These are phyloP conservation scores for Anas flavirostris DNA, from an alignment of 2,797 vertebrate species.

Conservation along the genomic window DNA sequence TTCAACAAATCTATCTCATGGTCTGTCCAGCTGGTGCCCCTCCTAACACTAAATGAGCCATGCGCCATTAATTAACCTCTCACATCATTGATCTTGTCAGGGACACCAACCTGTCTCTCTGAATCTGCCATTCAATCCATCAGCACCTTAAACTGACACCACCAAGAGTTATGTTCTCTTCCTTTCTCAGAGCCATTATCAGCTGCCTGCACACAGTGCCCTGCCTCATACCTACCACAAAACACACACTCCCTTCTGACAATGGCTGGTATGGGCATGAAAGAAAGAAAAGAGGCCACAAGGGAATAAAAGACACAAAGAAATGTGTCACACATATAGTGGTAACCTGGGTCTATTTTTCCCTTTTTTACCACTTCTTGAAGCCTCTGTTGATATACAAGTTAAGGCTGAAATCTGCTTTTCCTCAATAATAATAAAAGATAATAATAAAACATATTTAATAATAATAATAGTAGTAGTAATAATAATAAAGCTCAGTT, in stretches of 20 bases:
- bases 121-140: conserved; percentile 21
- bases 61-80: conserved; percentile 37
- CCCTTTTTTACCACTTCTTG: neutral
- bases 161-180: neutral
- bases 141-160: conserved; percentile 5
- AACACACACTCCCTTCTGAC: neutral
- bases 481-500: neutral
- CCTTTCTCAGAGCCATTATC: neutral
- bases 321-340: neutral
- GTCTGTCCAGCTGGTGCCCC: neutral
- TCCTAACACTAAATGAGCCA: neutral
- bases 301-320: neutral
- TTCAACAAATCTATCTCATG: neutral
- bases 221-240: neutral
- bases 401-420: neutral
- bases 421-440: neutral
- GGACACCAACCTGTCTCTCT: neutral
- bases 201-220: neutral
- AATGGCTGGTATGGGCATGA: neutral
- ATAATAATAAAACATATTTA: neutral
- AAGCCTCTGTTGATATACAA: neutral
- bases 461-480: neutral
- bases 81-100: neutral
- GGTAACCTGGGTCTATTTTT: neutral
- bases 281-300: neutral